Percentiles rank a stretch among this genome's conserved stretches.
phyloP scores from a whole-genome alignment of 92 coral and sea anemone species.

The Micromussa lordhowensis region DNA sequence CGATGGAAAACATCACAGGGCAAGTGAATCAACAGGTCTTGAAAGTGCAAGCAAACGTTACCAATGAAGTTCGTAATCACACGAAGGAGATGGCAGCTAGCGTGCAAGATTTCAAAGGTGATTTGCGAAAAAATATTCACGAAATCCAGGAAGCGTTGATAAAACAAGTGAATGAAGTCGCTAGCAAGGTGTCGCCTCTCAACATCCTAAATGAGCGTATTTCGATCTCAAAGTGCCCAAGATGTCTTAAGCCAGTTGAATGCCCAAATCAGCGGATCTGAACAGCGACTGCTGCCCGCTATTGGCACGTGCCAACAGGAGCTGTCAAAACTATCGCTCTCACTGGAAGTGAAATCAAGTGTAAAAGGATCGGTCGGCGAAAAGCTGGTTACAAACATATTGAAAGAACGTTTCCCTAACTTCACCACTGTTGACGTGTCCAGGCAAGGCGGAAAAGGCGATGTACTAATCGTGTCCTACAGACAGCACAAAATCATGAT shows the following conservation, averaged over 20 bases:
- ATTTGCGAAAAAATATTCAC: not conserved
- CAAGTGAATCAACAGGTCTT: not conserved
- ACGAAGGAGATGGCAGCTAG: not conserved
- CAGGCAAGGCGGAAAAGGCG: conserved; percentile 24
- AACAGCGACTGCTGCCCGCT: not conserved
- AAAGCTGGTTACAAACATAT: not conserved
- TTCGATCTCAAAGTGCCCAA: not conserved
- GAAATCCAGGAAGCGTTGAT: not conserved
- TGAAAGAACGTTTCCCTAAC: not conserved
- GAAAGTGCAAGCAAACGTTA: not conserved
- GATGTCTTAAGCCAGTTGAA: not conserved
- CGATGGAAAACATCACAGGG: not conserved
- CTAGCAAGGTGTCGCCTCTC: not conserved
- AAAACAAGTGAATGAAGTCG: conserved; percentile 3
- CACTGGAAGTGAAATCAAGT: not conserved
- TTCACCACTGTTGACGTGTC: conserved; percentile 41
- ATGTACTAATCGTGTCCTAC: conserved; percentile 52
- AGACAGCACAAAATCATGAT: conserved; percentile 51
- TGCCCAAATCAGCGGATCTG: not conserved
- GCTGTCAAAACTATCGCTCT: not conserved
- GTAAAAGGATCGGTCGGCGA: not conserved
- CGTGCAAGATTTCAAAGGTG: not conserved
- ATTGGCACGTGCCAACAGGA: not conserved
- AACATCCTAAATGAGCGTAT: not conserved
- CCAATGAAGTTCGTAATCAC: not conserved